Base-by-base conservation (phyloP, 2,797 vertebrate genomes). In the Bucorvus abyssinicus region DNA sequence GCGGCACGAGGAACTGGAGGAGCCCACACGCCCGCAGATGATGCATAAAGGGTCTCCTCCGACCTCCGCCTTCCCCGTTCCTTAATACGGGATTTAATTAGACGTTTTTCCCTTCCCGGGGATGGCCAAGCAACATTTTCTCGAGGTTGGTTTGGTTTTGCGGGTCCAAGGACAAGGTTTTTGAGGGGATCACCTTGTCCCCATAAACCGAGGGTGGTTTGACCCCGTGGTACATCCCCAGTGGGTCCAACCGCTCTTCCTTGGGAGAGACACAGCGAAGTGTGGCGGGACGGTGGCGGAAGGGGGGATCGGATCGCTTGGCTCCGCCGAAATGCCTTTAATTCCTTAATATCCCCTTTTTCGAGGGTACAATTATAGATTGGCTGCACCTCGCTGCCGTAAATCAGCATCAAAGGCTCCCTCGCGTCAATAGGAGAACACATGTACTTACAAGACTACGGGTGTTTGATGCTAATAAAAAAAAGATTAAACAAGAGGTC, bases 401-500 rank as follows among this genome's bases (percentile, higher is more conserved):
- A 96, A 97, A 97, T 95, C 97, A 94, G 97, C 97, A 97, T 98
- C 97, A 98, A 98, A 98, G 97, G 96, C 95, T 90, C 95, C 96
- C 73, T 87, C 78, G 95, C 96, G 93, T 97, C 97, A 96, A 93
- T 90, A 85, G 89, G 50, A 84, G 94, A 92, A 86, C 97, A 96
- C 98, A 96, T 96, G 97, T 97, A 95, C 96, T 97, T 97, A 95
- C 97, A 98, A 92, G 97, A 97, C 94, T 94, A 52, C 70, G 95
- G 97, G 96, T 96, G 97, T 97, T 97, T 97, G 97, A 98, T 97
- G 98, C 98, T 98, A 96, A 97, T 98, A 98, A 98, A 98, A 97
- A 40, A 56, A 81, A 97, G 97, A 94, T 97, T 97, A 98, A 97
- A 97, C 71, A 10, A 96, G 96, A 97, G 97, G 96, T 96, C 96